phyloP scores from a whole-genome alignment of 1,140 invertebrate species.

The Lutraria rhynchaena region DNA sequence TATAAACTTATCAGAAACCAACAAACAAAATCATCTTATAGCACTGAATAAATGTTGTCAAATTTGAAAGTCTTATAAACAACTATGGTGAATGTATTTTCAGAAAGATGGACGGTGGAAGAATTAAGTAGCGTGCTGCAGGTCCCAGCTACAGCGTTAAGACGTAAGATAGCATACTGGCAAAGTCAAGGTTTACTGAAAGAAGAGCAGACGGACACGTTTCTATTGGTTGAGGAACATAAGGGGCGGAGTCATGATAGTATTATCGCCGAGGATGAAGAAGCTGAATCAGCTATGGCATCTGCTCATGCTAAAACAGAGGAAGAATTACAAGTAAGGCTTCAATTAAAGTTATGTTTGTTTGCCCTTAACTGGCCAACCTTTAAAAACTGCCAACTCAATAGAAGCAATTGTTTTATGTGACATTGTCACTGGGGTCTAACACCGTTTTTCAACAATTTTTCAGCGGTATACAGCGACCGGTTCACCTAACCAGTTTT shows the following conservation, averaged over 20 bases:
- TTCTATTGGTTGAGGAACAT: conserved; percentile 89
- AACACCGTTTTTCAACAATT: too few relatives aligned
- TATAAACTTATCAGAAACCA: too few relatives aligned
- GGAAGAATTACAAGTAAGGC: conserved; percentile 86
- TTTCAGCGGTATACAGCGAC: too few relatives aligned
- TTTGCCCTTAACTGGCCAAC: too few relatives aligned
- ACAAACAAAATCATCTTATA: too few relatives aligned
- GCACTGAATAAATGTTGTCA: too few relatives aligned
- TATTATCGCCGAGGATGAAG: conserved; percentile 93
- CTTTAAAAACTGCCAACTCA: too few relatives aligned
- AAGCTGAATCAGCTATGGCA: conserved; percentile 94
- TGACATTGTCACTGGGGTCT: too few relatives aligned
- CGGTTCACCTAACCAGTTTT: too few relatives aligned
- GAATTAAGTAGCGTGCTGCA: conserved; percentile 92
- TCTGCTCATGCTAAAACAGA: conserved; percentile 96
- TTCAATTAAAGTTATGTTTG: not conserved
- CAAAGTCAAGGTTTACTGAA: conserved; percentile 89
- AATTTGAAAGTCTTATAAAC: too few relatives aligned
- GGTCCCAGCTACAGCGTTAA: conserved; percentile 90
- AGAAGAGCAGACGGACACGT: conserved; percentile 89
- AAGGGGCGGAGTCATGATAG: conserved; percentile 81
- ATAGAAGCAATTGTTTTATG: too few relatives aligned
- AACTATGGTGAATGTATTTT: too few relatives aligned
- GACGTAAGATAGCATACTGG: conserved; percentile 95
- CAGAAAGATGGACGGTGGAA: conserved; percentile 91